phyloP scores from a whole-genome alignment of 35 echinoderm and acorn worm species.

The Apostichopus californicus region DNA sequence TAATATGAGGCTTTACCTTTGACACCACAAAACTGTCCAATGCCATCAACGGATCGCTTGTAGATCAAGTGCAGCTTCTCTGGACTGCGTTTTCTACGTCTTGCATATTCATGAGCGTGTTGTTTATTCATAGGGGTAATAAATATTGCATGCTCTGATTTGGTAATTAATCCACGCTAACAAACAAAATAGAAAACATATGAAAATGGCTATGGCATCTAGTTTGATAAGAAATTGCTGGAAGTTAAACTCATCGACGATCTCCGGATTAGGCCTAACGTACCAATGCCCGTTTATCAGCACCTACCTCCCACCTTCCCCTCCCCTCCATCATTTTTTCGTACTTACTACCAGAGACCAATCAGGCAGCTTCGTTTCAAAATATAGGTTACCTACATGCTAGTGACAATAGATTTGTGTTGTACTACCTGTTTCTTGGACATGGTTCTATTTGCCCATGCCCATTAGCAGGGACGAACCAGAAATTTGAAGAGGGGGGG shows the following conservation, averaged over 20 bases:
- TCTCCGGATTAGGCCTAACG: not conserved
- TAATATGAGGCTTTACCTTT: not conserved
- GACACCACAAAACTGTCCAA: not conserved
- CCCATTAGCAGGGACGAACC: too few species aligned
- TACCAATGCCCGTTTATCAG: not conserved
- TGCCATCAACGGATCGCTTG: not conserved
- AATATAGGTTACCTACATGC: too few species aligned
- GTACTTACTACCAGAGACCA: too few species aligned
- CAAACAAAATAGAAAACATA: not conserved
- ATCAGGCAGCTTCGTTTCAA: too few species aligned
- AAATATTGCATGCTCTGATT: not conserved
- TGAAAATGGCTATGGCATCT: not conserved
- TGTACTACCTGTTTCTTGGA: too few species aligned
- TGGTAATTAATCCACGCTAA: constrained; percentile 26
- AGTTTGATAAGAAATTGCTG: not conserved
- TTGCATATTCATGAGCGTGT: constrained; percentile 16
- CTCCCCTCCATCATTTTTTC: too few species aligned
- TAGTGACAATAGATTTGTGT: too few species aligned
- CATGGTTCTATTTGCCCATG: too few species aligned
- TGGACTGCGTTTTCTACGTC: not conserved
- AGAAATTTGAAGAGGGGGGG: too few species aligned
- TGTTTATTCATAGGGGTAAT: constrained; percentile 22
- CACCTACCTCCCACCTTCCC: not conserved
- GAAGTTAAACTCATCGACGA: not conserved
- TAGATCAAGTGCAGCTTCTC: constrained; percentile 17